Conservation (phyloP, 1,140 invertebrate genomes). For the Zaprionus kolodkinae region DNA sequence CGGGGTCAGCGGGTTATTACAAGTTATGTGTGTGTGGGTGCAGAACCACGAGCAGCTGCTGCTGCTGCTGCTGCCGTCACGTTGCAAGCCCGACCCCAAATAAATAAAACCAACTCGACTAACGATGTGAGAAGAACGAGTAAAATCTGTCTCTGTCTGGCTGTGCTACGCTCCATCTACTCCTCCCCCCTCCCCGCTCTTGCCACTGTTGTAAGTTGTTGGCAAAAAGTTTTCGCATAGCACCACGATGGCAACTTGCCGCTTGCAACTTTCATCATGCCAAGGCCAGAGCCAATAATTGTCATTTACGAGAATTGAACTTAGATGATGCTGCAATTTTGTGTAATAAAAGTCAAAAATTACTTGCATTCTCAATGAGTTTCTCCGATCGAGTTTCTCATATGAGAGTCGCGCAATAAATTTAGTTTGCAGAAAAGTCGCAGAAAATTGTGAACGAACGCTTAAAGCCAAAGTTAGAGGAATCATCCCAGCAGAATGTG, state of each 20-base stretch:
- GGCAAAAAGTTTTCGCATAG: slow-evolving; percentile 31
- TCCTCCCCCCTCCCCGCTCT: neutral
- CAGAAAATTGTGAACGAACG: neutral
- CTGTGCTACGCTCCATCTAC: neutral
- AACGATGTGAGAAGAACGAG: slow-evolving; percentile 20
- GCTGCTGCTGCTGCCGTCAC: slow-evolving; percentile 18
- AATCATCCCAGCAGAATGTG: too few relatives aligned
- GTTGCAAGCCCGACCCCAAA: slow-evolving; percentile 30
- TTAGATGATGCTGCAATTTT: slow-evolving; percentile 20
- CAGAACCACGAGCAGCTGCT: slow-evolving; percentile 5
- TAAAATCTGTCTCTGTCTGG: slow-evolving; percentile 5
- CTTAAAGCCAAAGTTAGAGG: too few relatives aligned
- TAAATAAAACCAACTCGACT: slow-evolving; percentile 21
- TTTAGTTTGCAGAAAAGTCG: neutral
- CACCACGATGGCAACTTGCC: neutral
- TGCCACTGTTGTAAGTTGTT: neutral
- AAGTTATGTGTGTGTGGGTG: slow-evolving; percentile 55
- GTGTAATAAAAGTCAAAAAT: slow-evolving; percentile 18
- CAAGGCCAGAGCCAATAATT: slow-evolving; percentile 41
- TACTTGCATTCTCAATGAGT: slow-evolving; percentile 2
- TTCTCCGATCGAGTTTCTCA: neutral
- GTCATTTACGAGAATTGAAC: slow-evolving; percentile 34
- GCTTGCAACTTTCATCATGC: slow-evolving; percentile 28
- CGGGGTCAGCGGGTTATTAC: slow-evolving; percentile 71
- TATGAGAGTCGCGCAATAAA: neutral